Conservation (phyloP, 2,113 vertebrate genomes). For the Heterocephalus glaber region DNA sequence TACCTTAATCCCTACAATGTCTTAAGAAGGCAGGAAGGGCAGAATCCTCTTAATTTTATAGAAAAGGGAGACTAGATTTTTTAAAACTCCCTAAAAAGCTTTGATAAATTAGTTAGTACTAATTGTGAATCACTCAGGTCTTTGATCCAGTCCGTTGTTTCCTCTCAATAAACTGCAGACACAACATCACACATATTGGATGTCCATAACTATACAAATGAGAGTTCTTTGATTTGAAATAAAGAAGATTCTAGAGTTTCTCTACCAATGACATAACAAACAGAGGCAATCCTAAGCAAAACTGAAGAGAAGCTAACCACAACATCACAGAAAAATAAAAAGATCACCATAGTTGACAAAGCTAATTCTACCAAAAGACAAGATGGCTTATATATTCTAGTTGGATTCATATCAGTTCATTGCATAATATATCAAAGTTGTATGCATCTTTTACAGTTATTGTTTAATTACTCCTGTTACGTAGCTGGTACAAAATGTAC, state of each 20-base stretch:
- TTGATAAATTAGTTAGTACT: background rate
- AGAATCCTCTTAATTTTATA: constrained; percentile 25
- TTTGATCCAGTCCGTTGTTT: constrained; percentile 6
- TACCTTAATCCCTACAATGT: background rate
- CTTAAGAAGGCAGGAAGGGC: background rate
- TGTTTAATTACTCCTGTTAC: constrained; percentile 3
- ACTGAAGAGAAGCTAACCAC: constrained; percentile 27
- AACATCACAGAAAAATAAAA: background rate
- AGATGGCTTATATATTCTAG: background rate
- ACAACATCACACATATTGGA: background rate
- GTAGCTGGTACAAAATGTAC: constrained; percentile 44
- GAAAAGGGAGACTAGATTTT: background rate
- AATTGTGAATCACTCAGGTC: background rate
- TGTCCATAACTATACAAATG: background rate
- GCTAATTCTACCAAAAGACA: background rate
- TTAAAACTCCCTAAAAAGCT: background rate
- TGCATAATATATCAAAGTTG: background rate
- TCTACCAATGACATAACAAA: background rate
- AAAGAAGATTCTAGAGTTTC: background rate
- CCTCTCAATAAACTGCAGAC: background rate
- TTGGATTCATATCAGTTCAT: background rate
- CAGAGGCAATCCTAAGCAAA: background rate
- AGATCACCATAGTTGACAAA: background rate
- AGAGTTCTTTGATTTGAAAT: constrained; percentile 20
- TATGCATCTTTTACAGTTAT: background rate